Conservation (phyloP, 1,140 invertebrate genomes). For the Drosophila sechellia region DNA sequence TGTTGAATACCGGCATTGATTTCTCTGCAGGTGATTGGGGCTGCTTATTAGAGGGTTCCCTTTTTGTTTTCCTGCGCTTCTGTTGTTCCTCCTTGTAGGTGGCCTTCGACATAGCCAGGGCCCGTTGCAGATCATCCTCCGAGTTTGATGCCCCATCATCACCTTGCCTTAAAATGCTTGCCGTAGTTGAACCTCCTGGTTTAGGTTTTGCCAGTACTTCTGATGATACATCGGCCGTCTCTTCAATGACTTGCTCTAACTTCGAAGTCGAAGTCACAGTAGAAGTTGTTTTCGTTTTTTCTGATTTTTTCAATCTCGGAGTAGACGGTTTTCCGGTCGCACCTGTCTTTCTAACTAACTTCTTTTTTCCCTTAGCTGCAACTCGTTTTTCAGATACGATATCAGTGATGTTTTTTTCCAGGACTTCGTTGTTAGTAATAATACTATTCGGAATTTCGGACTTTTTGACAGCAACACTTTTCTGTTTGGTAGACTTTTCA, state of each 20-base stretch:
- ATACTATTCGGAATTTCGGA: background rate
- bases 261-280: background rate
- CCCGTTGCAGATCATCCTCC: slow-evolving; percentile 33
- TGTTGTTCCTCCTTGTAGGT: slow-evolving; percentile 20
- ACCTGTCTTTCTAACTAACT: too few species aligned
- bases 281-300: background rate
- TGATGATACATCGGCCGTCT: background rate
- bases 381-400: too few species aligned
- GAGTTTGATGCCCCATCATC: background rate
- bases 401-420: background rate
- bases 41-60: background rate
- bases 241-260: slow-evolving; percentile 2
- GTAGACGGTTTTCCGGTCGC: background rate
- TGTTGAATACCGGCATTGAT: slow-evolving; percentile 32
- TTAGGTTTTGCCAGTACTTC: background rate
- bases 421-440: background rate
- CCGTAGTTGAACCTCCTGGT: background rate
- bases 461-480: too few species aligned
- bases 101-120: slow-evolving; percentile 37
- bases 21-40: slow-evolving; percentile 4
- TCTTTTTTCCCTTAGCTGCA: too few species aligned
- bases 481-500: too few species aligned
- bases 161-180: background rate
- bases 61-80: slow-evolving; percentile 5
- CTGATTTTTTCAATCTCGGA: background rate